Conservation (phyloP, 2,113 vertebrate species). For the Axis porcinus region DNA sequence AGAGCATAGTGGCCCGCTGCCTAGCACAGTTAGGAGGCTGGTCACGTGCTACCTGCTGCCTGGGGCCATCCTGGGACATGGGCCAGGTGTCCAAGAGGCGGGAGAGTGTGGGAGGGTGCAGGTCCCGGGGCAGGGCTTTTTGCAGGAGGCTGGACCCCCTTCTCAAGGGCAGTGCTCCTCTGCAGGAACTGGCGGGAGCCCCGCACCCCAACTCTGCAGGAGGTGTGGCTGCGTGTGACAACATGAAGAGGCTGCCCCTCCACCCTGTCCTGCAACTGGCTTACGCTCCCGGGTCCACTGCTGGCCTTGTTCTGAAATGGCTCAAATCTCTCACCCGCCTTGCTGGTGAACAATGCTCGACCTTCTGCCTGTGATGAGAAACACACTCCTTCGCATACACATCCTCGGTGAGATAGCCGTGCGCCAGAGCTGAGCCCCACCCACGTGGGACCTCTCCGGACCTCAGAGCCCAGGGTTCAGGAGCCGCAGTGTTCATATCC, state of each 20-base stretch:
- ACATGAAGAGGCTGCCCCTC: not conserved
- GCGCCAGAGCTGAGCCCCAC: not conserved
- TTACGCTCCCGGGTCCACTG: not conserved
- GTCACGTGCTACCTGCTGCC: not conserved
- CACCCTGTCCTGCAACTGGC: not conserved
- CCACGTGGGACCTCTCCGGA: not conserved
- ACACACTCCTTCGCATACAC: not conserved
- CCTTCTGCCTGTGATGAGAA: not conserved
- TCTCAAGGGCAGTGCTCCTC: no score
- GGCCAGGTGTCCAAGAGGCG: not conserved
- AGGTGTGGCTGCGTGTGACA: no score
- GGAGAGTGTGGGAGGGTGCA: not conserved
- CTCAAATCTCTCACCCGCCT: not conserved
- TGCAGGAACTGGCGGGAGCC: not conserved
- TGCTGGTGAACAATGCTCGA: fast-evolving
- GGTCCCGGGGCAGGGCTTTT: not conserved
- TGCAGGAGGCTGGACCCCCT: not conserved
- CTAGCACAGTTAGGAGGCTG: not conserved
- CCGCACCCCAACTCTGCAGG: not conserved
- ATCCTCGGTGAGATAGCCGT: not conserved
- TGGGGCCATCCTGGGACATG: not conserved
- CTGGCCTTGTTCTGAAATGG: not conserved
- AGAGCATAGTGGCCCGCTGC: not conserved
- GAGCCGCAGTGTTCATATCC: not conserved
- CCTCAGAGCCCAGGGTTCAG: not conserved